These are phyloP conservation scores for Squalus acanthias DNA, from an alignment of 2,797 vertebrate genomes.

Conservation along the genomic window DNA sequence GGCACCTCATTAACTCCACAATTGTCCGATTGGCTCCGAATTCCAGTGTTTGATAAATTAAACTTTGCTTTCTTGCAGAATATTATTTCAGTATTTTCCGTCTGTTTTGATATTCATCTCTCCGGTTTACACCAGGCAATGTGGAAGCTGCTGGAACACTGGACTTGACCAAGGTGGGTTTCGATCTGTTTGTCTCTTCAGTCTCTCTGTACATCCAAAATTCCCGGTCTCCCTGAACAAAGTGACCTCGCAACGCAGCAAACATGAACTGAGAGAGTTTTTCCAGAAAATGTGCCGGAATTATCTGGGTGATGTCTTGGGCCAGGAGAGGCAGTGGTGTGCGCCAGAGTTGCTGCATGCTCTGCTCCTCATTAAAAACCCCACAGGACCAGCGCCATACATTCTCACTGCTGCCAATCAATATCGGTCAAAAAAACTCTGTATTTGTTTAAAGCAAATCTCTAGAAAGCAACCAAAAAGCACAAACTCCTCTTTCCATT, in stretches of 20 bases:
- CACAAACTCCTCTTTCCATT: neutral
- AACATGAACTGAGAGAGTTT: neutral
- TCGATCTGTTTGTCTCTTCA: neutral
- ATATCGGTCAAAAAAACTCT: neutral
- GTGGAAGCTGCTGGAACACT: neutral
- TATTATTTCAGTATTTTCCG: neutral
- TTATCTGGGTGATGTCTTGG: neutral
- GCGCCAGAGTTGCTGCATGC: neutral
- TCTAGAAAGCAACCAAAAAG: neutral
- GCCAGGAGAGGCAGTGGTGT: neutral
- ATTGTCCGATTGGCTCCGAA: neutral
- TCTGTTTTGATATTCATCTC: neutral
- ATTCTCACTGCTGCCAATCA: neutral
- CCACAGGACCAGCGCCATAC: neutral
- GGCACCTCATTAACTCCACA: neutral
- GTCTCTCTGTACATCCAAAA: neutral
- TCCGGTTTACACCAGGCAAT: neutral
- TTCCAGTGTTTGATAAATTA: neutral
- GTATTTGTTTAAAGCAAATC: neutral
- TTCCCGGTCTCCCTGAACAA: neutral
- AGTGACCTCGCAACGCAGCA: neutral
- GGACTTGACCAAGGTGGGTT: neutral
- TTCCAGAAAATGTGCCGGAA: neutral
- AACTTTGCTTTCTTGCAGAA: neutral
- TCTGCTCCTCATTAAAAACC: neutral